Conservation (phyloP, 2,113 vertebrate genomes). For the Xiphorhynchus elegans region DNA sequence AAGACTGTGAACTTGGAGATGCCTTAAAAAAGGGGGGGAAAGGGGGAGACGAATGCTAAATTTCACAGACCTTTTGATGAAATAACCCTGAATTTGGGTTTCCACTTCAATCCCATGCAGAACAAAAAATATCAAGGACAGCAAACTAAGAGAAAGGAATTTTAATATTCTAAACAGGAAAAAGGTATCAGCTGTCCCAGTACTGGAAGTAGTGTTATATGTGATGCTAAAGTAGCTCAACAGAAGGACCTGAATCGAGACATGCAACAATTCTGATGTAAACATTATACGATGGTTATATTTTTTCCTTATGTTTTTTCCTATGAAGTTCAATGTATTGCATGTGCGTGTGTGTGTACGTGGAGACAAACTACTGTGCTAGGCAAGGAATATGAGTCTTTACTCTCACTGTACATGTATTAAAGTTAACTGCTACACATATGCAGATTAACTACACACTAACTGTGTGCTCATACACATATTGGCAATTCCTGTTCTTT, state of each 20-base stretch:
- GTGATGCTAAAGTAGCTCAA: neutral
- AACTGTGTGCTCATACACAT: neutral
- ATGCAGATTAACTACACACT: neutral
- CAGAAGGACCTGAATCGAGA: neutral
- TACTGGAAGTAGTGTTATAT: neutral
- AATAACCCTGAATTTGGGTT: neutral
- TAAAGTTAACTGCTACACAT: neutral
- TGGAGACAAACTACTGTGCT: neutral
- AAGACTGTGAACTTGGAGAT: neutral
- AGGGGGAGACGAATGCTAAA: neutral
- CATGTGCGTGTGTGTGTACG: neutral
- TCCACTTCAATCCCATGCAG: neutral
- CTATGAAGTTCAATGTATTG: neutral
- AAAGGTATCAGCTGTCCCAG: neutral
- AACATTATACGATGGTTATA: neutral
- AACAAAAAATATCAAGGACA: neutral
- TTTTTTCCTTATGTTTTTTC: neutral
- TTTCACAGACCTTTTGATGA: neutral
- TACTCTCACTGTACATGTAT: neutral
- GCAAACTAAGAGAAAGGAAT: neutral
- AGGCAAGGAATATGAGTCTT: neutral
- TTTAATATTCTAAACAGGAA: neutral
- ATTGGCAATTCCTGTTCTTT: neutral
- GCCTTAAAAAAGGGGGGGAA: neutral
- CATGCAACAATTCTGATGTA: neutral